Evolutionary conservation across 2,113 vertebrate species (phyloP), one percentile per base, ranked within the genome.

Genomic region (Chloroceryle aenea): DNA sequence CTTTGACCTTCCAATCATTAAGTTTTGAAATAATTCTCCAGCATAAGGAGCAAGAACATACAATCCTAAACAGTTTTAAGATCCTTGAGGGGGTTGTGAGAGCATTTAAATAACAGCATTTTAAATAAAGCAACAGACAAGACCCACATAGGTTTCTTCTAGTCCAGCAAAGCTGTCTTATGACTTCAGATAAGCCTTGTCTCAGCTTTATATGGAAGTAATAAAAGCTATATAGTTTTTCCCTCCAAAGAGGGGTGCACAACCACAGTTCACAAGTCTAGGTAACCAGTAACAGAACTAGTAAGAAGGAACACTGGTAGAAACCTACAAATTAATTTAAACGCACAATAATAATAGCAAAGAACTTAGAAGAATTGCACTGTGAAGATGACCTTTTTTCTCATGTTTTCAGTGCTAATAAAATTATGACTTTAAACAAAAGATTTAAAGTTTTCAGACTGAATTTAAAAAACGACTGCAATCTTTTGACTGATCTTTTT

Each of bases 161-260:
- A 52, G 36, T 15, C 13, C 48, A 48, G 0, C 9, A 38, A 72
- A 15, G 5, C 12, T 27, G 3, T 36, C 48, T 74, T 43, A 59
- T 45, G 32, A n/a, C 38, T 74, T 72, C 85, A 87, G 42, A 12
- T 32, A 55, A 81, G 56, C n/a, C 91, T 55, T 62, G 53, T 13
- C 30, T 30, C 45, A 76, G 63, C 27, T 76, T 66, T 45, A 79
- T 13, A 82, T 0, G 5, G 56, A 93, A 89, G 45, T 73, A 76
- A 85, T 27, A 52, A 11, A 25, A 84, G 82, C 87, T 71, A 55
- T 47, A 34, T 79, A 87, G 74, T 85, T 45, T 81, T 61, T 90
- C 26, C 34, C 3, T 4, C 9, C 0, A 0, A 78, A 64, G 29
- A 58, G 4, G 8, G 62, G 87, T 56, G 14, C 4, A 47, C 4